Evolutionary conservation across 1,140 invertebrate species (phyloP), one percentile per base, ranked within the genome.

Genomic region (Meloidogyne hapla): DNA sequence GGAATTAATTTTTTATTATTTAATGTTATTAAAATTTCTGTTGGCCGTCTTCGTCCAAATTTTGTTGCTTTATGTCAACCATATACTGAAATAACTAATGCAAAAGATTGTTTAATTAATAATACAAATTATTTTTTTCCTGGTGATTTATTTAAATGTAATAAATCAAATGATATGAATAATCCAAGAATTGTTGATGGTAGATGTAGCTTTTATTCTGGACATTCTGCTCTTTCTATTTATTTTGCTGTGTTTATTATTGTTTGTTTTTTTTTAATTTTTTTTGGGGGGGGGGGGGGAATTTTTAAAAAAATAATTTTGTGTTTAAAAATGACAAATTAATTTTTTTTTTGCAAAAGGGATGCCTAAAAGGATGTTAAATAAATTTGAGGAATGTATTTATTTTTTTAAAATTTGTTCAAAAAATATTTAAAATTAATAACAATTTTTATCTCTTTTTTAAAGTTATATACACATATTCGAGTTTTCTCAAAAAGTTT

Each of bases 231-330:
- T 33, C 48, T 45, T 25, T 23, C 73, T 1, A 61, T 74, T 62
- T 74, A 64, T 45, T 74, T 74, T 48, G 63, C 63, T 28, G 62
- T 62, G 12, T 74, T 74, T 33, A 45, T 74, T 26, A 38, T 74
- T 23, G 73, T 74, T 61, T n/a, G 72, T 74, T 61, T n/a, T 48
- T n/a, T n/a, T 69, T 8, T 0, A 0, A 69, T 33, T 38, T 9
- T 23, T 69, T 69, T 48, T 69, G 4, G 21, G 33, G 21, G n/a
- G 28, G 33, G 25, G 0, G 21, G 13, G 6, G 26, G n/a, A n/a
- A n/a, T n/a, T n/a, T n/a, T n/a, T n/a, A n/a, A n/a, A n/a, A n/a
- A n/a, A n/a, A n/a, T n/a, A n/a, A n/a, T n/a, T n/a, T n/a, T n/a
- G n/a, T n/a, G n/a, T n/a, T n/a, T n/a, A n/a, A n/a, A n/a, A n/a